Evolutionary conservation across 2,888 invertebrate genomes (phyloP), one percentile per base, ranked within the genome.

Genomic region (Petrolisthes cinctipes): DNA sequence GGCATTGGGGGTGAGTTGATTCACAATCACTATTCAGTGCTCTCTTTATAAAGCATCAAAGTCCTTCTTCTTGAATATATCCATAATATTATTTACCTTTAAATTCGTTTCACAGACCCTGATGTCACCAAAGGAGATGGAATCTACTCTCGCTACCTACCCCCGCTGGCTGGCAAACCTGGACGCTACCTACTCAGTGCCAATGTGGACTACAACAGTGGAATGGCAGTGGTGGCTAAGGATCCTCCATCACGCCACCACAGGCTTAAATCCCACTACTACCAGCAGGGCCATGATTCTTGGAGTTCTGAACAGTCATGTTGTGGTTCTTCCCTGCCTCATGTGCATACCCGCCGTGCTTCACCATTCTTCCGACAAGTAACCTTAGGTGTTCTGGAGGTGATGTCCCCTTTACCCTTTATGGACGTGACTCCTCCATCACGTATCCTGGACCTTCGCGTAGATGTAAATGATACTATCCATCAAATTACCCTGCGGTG

Each of bases 101-200:
- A 56, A n/a, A 23, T 20, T 68, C 23, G 23, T 17, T 17, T 90
- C 91, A 37, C 91, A 94, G 95, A 95, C 92, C 95, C 95, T 0
- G 95, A 95, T 92, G 93, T 95, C 23, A 94, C 94, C 23, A 94
- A 93, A 92, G 94, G 94, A 0, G 95, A 95, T 92, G 95, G 95
- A 0, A 93, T 95, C 20, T 95, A 95, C 92, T 94, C 95, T 0
- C 93, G 95, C 76, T 95, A 95, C 92, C 94, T 95, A 91, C 90
- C 89, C 1, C 82, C 68, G 17, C 81, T 89, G 23, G 83, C 84
- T 73, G 79, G 75, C 5, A 68, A 56, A 23, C 75, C 87, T 2
- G 89, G 89, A 17, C 78, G 83, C 17, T 89, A 89, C 80, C 76
- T 85, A 51, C 80, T 89, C 20, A 89, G 73, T 14, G 89, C 83